Percentiles rank a stretch among this genome's conserved stretches.
phyloP scores from a whole-genome alignment of 2,888 invertebrate species.

The Neoascia interrupta region DNA sequence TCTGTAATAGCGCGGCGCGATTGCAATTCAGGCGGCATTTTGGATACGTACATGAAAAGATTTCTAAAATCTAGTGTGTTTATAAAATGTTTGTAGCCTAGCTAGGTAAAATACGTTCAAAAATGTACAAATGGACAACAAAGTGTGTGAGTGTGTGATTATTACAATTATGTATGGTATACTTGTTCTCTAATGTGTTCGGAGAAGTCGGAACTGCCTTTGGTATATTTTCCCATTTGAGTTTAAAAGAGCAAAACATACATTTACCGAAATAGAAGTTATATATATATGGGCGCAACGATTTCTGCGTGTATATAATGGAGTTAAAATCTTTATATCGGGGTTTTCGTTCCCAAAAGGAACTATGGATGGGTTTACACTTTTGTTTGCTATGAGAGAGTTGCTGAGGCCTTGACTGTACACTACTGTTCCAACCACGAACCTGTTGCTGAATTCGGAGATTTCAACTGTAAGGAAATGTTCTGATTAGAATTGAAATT shows the following conservation, averaged over 20 bases:
- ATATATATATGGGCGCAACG: conserved; percentile 23
- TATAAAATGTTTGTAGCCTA: conserved; percentile 67
- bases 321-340: conserved; percentile 50
- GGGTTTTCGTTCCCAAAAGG: conserved; percentile 52
- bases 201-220: conserved; percentile 11
- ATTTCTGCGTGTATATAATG: conserved; percentile 22
- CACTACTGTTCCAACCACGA: conserved; percentile 90
- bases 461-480: conserved; percentile 81
- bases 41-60: conserved; percentile 14
- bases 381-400: conserved; percentile 34
- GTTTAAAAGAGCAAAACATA: conserved; percentile 34
- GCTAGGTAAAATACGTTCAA: conserved; percentile 62
- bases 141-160: conserved; percentile 50
- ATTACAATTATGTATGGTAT: conserved; percentile 59
- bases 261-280: conserved; percentile 35
- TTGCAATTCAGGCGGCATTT: conserved; percentile 20
- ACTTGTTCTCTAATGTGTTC: conserved; percentile 33
- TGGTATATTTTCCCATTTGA: conserved; percentile 19
- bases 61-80: conserved; percentile 25
- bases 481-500: not conserved
- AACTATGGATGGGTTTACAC: conserved; percentile 67
- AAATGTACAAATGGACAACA: conserved; percentile 67
- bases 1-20: conserved; percentile 16
- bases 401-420: conserved; percentile 34
- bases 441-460: conserved; percentile 87